Base-by-base conservation (phyloP, 2,888 invertebrate species). In the Thumatha senex region DNA sequence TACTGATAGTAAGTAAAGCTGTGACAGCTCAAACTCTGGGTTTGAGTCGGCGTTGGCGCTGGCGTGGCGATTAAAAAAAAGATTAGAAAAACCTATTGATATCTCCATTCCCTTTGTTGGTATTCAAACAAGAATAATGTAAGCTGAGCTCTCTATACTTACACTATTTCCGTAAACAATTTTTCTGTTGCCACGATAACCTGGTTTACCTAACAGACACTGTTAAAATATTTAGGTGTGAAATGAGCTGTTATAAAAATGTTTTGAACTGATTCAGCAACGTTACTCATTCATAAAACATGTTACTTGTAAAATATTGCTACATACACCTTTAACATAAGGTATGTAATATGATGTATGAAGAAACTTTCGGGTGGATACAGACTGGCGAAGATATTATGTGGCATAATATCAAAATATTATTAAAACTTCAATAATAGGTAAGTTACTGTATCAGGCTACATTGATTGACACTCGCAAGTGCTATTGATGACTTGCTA, bases 141-240 rank as follows among this genome's bases (percentile, higher is more conserved):
- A 30, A 41, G 13, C 33, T n/a, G 18, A 15, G 33, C 9, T 15
- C 33, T 11, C 33, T 33, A 24, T 24, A 24, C 18, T 24, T 24
- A 24, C 18, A 4, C 18, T 30, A 34, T 39, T 53, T 53, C 52
- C 48, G 48, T 36, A 53, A 53, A 45, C 48, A 48, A 12, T n/a
- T 52, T 18, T 39, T 29, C 36, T 34, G 33, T 38, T 31, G 48
- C 45, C 44, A 48, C 43, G 45, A 38, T 48, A 39, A 53, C 48
- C 48, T 41, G 42, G 14, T 48, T 48, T 34, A 45, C 40, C 38
- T 12, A 48, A 48, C 12, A 44, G 44, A 10, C 18, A 45, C 38
- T 33, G 38, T 34, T 29, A 44, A 41, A 39, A 43, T 39, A 13
- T 9, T 41, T 40, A 45, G 45, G 45, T 53, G 52, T 29, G 45